phyloP scores from a whole-genome alignment of 2,113 vertebrate genomes.

The Rostratula benghalensis region DNA sequence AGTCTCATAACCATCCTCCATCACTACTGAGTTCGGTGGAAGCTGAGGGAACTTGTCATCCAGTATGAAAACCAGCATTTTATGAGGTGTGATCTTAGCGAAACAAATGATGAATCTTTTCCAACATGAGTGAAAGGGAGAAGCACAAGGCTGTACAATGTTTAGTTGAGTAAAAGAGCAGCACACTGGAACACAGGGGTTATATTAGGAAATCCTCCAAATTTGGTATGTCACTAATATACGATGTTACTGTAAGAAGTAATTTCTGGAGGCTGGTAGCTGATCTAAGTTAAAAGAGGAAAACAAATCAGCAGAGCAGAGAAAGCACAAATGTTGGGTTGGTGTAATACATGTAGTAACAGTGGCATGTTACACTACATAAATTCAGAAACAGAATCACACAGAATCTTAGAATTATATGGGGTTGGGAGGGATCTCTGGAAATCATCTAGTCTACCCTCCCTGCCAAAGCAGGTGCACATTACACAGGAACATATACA shows the following conservation, averaged over 20 bases:
- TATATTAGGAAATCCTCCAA: neutral
- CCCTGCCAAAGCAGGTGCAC: too few relatives aligned
- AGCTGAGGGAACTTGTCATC: neutral
- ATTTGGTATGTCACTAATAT: neutral
- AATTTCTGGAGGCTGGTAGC: neutral
- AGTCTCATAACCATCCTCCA: neutral
- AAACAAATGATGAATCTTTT: neutral
- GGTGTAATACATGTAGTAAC: neutral
- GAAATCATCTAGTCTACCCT: too few relatives aligned
- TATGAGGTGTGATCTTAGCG: neutral
- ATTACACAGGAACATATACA: too few relatives aligned
- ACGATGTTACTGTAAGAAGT: neutral
- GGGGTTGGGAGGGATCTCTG: too few relatives aligned
- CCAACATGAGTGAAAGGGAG: neutral
- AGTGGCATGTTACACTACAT: fast-evolving
- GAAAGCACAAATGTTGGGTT: neutral
- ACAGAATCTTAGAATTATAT: too few relatives aligned
- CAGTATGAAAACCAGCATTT: neutral
- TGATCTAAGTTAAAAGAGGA: neutral
- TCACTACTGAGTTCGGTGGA: neutral
- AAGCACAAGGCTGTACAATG: neutral
- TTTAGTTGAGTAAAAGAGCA: neutral
- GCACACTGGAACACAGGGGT: neutral
- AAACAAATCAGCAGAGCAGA: neutral
- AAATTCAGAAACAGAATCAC: neutral